Conservation (phyloP, 2,113 vertebrate genomes). For the Andinoacara biseriatus region DNA sequence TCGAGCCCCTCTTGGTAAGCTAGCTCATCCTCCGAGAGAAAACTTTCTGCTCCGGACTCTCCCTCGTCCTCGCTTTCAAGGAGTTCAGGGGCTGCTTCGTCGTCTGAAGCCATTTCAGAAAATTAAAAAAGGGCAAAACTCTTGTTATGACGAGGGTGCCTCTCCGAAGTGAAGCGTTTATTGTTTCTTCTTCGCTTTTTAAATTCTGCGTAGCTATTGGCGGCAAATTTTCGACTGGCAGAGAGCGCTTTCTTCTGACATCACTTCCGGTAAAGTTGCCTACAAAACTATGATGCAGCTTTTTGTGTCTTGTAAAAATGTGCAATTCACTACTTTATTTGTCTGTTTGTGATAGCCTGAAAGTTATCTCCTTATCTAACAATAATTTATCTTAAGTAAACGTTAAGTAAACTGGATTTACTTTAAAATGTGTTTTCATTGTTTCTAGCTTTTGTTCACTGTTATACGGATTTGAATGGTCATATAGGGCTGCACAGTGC, state of each 20-base stretch:
- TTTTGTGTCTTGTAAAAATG: neutral
- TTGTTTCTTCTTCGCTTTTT: neutral
- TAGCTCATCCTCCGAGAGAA: neutral
- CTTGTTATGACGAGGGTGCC: neutral
- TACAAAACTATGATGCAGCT: neutral
- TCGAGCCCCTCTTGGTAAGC: neutral
- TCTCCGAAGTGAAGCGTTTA: neutral
- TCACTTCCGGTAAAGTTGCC: neutral
- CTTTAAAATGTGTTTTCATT: neutral
- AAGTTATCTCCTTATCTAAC: neutral
- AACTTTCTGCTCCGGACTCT: slow-evolving; percentile 6
- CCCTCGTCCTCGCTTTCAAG: neutral
- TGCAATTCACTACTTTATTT: neutral
- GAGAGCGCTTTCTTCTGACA: neutral
- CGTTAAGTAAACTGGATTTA: neutral
- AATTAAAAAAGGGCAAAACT: neutral
- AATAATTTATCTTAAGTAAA: neutral
- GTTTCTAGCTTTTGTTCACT: neutral
- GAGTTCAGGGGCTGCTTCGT: neutral
- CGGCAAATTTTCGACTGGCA: neutral
- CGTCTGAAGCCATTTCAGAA: neutral
- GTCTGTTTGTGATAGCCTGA: neutral
- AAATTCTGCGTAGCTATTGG: neutral
- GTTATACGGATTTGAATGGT: neutral
- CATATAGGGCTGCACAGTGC: neutral